A percentile compares a stretch with the other conserved stretches of the same genome.
Evolutionary conservation across 2,888 invertebrate genomes (phyloP).

Genomic region (Hydriomena furcata): DNA sequence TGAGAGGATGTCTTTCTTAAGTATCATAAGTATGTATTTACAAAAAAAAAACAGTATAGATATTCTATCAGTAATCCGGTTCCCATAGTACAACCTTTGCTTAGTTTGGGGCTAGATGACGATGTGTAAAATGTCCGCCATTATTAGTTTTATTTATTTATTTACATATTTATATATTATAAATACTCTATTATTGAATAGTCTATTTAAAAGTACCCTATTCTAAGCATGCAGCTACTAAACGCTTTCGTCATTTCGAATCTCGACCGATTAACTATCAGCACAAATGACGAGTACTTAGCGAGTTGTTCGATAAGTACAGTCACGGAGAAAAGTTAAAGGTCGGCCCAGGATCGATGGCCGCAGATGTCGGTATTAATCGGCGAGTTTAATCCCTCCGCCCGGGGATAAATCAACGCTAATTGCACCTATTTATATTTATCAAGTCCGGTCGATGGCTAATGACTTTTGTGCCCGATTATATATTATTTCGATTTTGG

Average conservation of each 20-base stretch:
- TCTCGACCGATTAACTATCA: conserved; percentile 29
- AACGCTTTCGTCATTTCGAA: conserved; percentile 14
- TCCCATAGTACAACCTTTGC: no score
- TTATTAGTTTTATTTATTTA: no score
- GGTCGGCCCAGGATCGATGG: conserved; percentile 73
- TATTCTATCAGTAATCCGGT: no score
- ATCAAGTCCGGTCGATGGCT: conserved; percentile 61
- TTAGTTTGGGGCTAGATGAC: no score
- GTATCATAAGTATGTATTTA: no score
- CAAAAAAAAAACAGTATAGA: no score
- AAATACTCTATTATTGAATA: no score
- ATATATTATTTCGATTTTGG: conserved; percentile 42
- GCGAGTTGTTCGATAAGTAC: conserved; percentile 52
- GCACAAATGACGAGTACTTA: conserved; percentile 35
- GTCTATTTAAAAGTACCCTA: no score
- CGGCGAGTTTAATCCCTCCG: conserved; percentile 72
- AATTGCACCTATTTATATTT: conserved; percentile 78
- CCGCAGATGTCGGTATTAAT: conserved; percentile 77
- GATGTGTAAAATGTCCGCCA: no score
- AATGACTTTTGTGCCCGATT: conserved; percentile 54
- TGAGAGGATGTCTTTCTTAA: no score
- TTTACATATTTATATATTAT: no score
- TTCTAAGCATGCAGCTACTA: no score
- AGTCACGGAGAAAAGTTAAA: conserved; percentile 74
- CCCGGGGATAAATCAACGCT: conserved; percentile 71